phyloP scores from a whole-genome alignment of 2,113 vertebrate species.

The Phoxinus phoxinus region DNA sequence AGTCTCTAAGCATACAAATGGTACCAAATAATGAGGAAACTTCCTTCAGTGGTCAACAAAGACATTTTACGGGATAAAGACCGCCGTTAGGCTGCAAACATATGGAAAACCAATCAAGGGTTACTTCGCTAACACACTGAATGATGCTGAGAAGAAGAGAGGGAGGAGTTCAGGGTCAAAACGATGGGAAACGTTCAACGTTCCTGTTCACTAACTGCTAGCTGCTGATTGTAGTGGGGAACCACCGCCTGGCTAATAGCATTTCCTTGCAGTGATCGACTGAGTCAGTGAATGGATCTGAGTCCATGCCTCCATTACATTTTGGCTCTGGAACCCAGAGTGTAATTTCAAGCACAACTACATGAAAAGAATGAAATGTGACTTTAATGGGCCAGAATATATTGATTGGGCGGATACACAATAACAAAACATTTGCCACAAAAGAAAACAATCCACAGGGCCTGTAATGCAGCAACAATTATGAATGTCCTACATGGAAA shows the following conservation, averaged over 20 bases:
- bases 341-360: background rate
- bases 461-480: background rate
- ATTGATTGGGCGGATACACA: background rate
- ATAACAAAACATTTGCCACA: constrained; percentile 2
- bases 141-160: constrained; percentile 41
- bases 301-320: constrained; percentile 22
- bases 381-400: background rate
- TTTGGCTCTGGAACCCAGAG: constrained; percentile 1
- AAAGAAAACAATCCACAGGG: constrained; percentile 3
- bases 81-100: constrained; percentile 3
- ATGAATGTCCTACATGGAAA: background rate
- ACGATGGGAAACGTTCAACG: constrained; percentile 42
- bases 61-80: constrained; percentile 36
- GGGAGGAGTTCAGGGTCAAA: constrained; percentile 45
- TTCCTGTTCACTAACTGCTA: constrained; percentile 38
- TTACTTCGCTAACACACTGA: constrained; percentile 22
- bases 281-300: background rate
- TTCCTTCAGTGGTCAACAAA: constrained; percentile 40
- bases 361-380: constrained; percentile 9
- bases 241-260: constrained; percentile 29
- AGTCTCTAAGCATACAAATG: constrained; percentile 38
- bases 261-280: constrained; percentile 33
- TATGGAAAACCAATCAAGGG: constrained; percentile 54
- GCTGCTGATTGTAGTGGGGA: constrained; percentile 51
- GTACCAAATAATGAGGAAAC: constrained; percentile 40